Base-by-base conservation (phyloP, 2,888 invertebrate species). In the Omphaloscelis lunosa region DNA sequence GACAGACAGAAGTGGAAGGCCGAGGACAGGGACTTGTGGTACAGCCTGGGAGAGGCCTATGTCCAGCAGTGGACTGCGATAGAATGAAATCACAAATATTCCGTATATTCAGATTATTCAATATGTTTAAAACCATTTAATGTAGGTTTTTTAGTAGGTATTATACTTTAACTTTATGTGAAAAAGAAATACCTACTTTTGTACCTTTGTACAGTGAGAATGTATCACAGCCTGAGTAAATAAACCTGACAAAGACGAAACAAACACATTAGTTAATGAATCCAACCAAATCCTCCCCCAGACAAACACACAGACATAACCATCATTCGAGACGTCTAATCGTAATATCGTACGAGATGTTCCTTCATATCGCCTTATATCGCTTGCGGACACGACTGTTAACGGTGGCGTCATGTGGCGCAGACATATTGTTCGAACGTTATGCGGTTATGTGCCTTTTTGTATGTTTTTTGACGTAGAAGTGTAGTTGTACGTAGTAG, bases 371-470 rank as follows among this genome's bases (percentile, higher is more conserved):
- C 53, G 70, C 39, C 17, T 59, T 58, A 48, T 75, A 76, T 67
- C 68, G 75, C 51, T 77, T n/a, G 45, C 34, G 27, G 48, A 48
- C 15, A 68, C 82, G 79, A 82, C 82, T 34, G 79, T 83, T 72
- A 72, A 67, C 45, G 72, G 2, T 56, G 62, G 76, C 72, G 80
- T 76, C 83, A 83, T 73, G 66, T 72, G 80, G 83, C 29, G 72
- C 39, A 71, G 75, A 82, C 82, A 80, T 83, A 83, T 83, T 76
- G 68, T 53, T 53, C 7, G 27, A 63, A 65, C 63, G 59, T 68
- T 79, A 62, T 29, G 66, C 1, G 53, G 62, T 48, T 59, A 72
- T 66, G 27, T 56, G 34, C 23, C 51, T 72, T 79, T 81, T 80
- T 72, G 51, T 69, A 11, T 45, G 4, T 59, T 66, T 34, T 63